A percentile compares a stretch with the other conserved stretches of the same genome.
Evolutionary conservation across 2,113 vertebrate genomes (phyloP).

Genomic region (Otolemur garnettii): DNA sequence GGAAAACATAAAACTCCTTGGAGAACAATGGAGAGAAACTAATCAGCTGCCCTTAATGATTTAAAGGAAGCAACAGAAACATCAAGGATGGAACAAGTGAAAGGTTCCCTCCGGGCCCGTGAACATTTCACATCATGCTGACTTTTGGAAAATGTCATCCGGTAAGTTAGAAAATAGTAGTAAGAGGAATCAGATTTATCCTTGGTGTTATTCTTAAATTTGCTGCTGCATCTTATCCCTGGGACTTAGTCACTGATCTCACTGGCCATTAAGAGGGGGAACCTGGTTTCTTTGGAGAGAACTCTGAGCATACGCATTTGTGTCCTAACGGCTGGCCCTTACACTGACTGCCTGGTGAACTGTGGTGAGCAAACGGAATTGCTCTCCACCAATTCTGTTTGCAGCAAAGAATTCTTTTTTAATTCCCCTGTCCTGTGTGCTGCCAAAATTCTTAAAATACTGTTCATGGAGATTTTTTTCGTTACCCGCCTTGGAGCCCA

Average conservation of each 20-base stretch:
- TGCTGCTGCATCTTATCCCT: constrained; percentile 75
- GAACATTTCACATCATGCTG: constrained; percentile 70
- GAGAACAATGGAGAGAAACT: constrained; percentile 54
- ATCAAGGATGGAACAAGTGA: constrained; percentile 67
- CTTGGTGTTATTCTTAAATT: constrained; percentile 77
- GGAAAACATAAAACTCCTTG: not conserved
- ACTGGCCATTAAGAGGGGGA: constrained; percentile 69
- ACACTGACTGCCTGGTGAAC: constrained; percentile 83
- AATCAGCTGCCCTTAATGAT: constrained; percentile 61
- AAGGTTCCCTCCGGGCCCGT: constrained; percentile 44
- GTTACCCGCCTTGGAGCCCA: constrained; percentile 84
- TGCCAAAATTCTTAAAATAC: constrained; percentile 89
- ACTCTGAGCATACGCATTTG: constrained; percentile 81
- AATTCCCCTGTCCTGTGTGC: constrained; percentile 76
- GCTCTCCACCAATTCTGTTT: constrained; percentile 84
- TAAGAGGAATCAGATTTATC: constrained; percentile 69
- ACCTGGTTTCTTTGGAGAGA: constrained; percentile 81
- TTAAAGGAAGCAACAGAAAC: constrained; percentile 54
- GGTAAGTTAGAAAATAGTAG: constrained; percentile 74
- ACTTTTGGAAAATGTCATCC: constrained; percentile 78
- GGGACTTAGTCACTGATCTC: constrained; percentile 70
- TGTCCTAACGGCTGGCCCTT: constrained; percentile 82
- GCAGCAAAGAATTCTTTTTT: constrained; percentile 82
- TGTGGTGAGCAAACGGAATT: constrained; percentile 83
- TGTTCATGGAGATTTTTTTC: constrained; percentile 83